A percentile compares a stretch with the other conserved stretches of the same genome.
phyloP scores from a whole-genome alignment of 1,140 invertebrate species.

The Aphelinus atriplicis region DNA sequence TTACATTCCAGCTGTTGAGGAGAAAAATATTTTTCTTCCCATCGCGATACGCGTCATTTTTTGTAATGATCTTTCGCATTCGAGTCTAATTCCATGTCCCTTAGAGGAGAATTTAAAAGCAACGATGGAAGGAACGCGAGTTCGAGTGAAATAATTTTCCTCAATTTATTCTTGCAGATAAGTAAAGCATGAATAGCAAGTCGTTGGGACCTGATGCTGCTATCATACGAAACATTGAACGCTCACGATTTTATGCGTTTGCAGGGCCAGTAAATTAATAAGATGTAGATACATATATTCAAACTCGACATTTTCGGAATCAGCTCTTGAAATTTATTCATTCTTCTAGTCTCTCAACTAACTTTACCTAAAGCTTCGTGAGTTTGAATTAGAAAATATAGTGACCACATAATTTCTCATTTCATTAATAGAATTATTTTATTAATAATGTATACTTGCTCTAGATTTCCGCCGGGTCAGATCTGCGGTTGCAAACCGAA shows the following conservation, averaged over 20 bases:
- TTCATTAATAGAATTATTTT: background rate
- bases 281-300: slow-evolving; percentile 3
- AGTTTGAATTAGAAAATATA: no score
- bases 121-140: no score
- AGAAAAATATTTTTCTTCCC: no score
- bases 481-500: no score
- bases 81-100: no score
- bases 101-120: background rate
- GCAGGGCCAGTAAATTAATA: slow-evolving; percentile 11
- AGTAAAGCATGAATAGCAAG: slow-evolving; percentile 2
- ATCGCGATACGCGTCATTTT: no score
- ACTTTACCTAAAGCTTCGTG: background rate
- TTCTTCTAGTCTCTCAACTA: background rate
- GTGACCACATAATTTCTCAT: no score
- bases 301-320: no score
- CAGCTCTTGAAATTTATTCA: background rate
- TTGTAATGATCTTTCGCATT: no score
- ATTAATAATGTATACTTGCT: background rate
- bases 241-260: slow-evolving; percentile 11
- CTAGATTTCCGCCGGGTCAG: slow-evolving; percentile 4
- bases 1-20: no score
- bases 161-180: slow-evolving; percentile 18
- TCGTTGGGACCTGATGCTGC: slow-evolving; percentile 14
- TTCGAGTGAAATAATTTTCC: no score
- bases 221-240: slow-evolving; percentile 8